A percentile compares a stretch with the other conserved stretches of the same genome.
These are phyloP conservation scores for Philereme transversata DNA, from an alignment of 2,888 invertebrate species.

Conservation along the genomic window DNA sequence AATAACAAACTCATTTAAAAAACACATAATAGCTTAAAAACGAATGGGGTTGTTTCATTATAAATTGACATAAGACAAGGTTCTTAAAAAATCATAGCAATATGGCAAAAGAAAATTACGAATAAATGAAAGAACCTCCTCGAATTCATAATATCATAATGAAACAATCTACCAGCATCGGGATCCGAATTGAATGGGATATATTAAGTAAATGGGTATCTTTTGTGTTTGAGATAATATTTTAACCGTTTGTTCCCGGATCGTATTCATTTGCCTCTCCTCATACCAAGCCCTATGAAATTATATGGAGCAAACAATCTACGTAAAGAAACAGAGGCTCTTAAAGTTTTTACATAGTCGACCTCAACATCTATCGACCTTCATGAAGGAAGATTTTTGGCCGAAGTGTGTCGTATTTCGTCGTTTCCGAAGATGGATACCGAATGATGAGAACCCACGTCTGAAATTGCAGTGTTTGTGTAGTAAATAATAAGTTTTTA, in stretches of 20 bases:
- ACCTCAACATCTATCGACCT: too few species aligned
- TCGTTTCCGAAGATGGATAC: too few species aligned
- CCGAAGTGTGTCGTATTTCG: too few species aligned
- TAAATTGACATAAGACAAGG: too few species aligned
- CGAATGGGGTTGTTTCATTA: too few species aligned
- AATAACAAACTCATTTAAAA: too few species aligned
- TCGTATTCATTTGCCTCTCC: conserved; percentile 59
- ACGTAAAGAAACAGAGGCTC: conserved; percentile 43
- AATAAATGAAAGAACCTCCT: conserved; percentile 10
- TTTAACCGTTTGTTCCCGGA: conserved; percentile 54
- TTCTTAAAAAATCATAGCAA: not conserved
- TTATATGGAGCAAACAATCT: conserved; percentile 74
- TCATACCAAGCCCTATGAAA: conserved; percentile 59
- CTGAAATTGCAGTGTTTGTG: too few species aligned
- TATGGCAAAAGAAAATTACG: conserved; percentile 11
- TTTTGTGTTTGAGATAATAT: conserved; percentile 62
- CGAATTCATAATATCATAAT: conserved; percentile 14
- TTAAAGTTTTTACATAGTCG: conserved; percentile 46
- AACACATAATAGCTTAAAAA: too few species aligned
- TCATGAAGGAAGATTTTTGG: too few species aligned
- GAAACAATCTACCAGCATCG: conserved; percentile 18
- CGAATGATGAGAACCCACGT: too few species aligned
- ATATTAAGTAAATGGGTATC: conserved; percentile 64
- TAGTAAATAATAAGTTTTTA: too few species aligned
- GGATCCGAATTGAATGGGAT: conserved; percentile 55